Evolutionary conservation across 1,140 invertebrate species (phyloP).

Genomic region (Varroa destructor): DNA sequence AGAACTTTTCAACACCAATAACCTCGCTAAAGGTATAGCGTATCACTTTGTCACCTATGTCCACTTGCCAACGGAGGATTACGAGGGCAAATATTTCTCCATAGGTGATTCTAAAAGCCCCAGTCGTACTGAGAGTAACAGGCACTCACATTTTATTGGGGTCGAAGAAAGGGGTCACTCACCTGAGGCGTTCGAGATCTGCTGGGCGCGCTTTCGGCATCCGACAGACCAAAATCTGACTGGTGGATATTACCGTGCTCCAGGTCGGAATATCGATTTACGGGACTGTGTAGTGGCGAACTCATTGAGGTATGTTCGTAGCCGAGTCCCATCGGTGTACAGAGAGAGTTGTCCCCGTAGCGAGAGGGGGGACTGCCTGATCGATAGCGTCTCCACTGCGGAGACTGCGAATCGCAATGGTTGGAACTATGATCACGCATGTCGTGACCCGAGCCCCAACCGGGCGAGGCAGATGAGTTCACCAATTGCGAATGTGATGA

Average conservation of each 20-base stretch:
- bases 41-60: no score
- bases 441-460: neutral
- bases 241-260: neutral
- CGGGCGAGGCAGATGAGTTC: neutral
- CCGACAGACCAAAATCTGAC: constrained; percentile 12
- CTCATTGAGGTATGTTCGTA: no score
- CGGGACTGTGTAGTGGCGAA: no score
- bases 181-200: constrained; percentile 5
- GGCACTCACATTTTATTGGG: no score
- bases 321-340: no score
- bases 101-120: no score
- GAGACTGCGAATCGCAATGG: constrained; percentile 1
- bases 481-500: neutral
- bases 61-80: no score
- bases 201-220: constrained; percentile 1
- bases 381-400: constrained; percentile 21
- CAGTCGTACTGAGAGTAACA: no score
- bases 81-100: no score
- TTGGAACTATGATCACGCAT: neutral
- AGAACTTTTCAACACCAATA: no score
- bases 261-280: no score
- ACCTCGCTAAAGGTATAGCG: no score
- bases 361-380: neutral
- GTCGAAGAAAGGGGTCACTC: neutral
- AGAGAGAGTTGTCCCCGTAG: constrained; percentile 6